A percentile compares a stretch with the other conserved stretches of the same genome.
Evolutionary conservation across 2,113 vertebrate genomes (phyloP).

Genomic region (Panurus biarmicus): DNA sequence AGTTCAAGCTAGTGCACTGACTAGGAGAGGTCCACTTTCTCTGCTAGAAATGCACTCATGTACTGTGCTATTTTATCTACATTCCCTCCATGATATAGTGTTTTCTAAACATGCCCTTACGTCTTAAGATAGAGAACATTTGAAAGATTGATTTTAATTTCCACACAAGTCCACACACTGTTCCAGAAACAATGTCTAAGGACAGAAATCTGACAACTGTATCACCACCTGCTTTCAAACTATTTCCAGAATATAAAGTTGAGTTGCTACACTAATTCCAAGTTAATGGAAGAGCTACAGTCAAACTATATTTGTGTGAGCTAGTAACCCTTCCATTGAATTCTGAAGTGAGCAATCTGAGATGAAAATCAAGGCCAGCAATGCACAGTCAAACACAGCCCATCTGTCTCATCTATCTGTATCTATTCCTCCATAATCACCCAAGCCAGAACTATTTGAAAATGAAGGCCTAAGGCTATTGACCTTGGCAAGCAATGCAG

Average conservation of each 20-base stretch:
- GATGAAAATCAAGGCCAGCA: background rate
- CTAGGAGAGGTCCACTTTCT: background rate
- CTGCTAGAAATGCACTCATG: background rate
- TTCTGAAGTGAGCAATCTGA: background rate
- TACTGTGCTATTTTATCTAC: background rate
- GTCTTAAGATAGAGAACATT: background rate
- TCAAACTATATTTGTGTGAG: background rate
- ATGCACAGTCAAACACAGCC: background rate
- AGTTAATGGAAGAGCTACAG: background rate
- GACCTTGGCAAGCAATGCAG: background rate
- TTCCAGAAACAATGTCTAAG: background rate
- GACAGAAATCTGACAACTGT: background rate
- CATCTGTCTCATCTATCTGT: background rate
- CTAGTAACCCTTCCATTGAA: background rate
- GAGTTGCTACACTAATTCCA: background rate
- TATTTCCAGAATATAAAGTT: background rate
- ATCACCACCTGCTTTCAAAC: background rate
- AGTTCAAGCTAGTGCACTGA: background rate
- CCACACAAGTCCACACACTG: background rate
- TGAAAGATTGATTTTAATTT: background rate
- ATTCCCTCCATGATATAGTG: fast-evolving
- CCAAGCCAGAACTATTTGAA: background rate
- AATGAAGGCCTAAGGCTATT: background rate
- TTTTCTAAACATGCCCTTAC: background rate
- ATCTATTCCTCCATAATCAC: background rate